Evolutionary conservation across 2,888 invertebrate species (phyloP), one percentile per base, ranked within the genome.

Genomic region (Apodemia mormo): DNA sequence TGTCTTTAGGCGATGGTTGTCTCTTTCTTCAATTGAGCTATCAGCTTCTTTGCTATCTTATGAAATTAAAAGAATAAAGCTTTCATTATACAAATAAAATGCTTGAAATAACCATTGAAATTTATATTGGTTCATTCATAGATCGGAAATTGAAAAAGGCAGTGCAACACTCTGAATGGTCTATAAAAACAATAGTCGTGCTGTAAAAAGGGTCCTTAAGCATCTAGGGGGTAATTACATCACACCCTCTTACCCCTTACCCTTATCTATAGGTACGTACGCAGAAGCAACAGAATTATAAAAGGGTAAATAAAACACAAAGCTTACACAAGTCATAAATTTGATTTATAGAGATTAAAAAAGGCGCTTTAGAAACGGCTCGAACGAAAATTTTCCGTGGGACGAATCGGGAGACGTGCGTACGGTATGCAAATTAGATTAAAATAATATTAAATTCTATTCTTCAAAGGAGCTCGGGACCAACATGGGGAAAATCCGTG

Each of bases 321-420:
- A 92, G 93, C 93, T 92, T 92, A 92, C 92, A 92, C 92, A 92
- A 93, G 90, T 93, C 93, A 93, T 93, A 93, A 92, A 93, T 92
- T 92, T 93, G 92, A 93, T 93, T 93, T 93, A 93, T 93, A 90
- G 93, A 93, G 93, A 93, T 93, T 93, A 93, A 93, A 93, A 93
- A 93, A 93, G 92, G 91, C 90, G 92, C 92, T 90, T 91, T 92
- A 90, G 91, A 90, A 90, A 89, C 88, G 88, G 92, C 90, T 92
- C 90, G 90, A 91, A 90, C 92, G 90, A 89, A 91, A 90, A 91
- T 92, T 90, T 91, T 92, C 89, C 91, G 90, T 89, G 89, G 90
- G 91, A 92, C 90, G 92, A 87, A 89, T 92, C 87, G 90, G 89
- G 90, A 89, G 89, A 90, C 85, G 88, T 81, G 83, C 70, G 92